Conservation (phyloP, 2,113 vertebrate species). For the Tetrao urogallus region DNA sequence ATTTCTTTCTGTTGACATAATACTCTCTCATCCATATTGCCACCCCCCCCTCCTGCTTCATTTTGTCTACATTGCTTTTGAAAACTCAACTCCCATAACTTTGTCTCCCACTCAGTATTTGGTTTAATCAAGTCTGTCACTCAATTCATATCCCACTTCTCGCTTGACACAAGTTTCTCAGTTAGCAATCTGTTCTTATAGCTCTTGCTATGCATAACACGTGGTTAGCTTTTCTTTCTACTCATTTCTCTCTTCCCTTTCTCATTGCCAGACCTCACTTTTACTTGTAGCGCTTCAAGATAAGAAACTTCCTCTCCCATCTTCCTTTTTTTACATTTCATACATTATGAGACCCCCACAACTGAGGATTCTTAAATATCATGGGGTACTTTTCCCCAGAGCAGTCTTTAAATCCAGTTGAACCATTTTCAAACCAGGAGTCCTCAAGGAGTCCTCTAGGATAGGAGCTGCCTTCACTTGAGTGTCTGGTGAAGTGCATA, state of each 20-base stretch:
- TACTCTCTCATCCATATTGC: slow-evolving; percentile 62
- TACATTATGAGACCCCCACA: background rate
- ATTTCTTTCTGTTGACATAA: slow-evolving; percentile 73
- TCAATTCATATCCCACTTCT: slow-evolving; percentile 63
- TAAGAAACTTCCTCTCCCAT: background rate
- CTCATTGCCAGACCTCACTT: slow-evolving; percentile 21
- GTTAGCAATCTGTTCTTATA: slow-evolving; percentile 65
- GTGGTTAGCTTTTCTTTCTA: slow-evolving; percentile 44
- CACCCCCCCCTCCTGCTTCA: slow-evolving; percentile 46
- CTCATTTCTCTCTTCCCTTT: background rate
- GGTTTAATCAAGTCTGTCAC: slow-evolving; percentile 74
- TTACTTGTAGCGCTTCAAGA: background rate
- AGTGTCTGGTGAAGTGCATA: background rate
- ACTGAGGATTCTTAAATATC: background rate
- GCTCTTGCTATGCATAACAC: slow-evolving; percentile 47
- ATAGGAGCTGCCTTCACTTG: background rate
- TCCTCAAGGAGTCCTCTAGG: background rate
- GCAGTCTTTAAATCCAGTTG: background rate
- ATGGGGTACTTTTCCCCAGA: background rate
- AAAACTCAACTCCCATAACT: slow-evolving; percentile 59
- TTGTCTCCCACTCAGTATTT: slow-evolving; percentile 72
- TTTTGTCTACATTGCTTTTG: slow-evolving; percentile 49
- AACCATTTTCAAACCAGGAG: background rate
- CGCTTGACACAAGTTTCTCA: slow-evolving; percentile 40
- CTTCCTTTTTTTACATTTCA: background rate